Percentiles rank a stretch among this genome's conserved stretches.
phyloP scores from a whole-genome alignment of 2,797 vertebrate species.

The Emydoidea blandingii region DNA sequence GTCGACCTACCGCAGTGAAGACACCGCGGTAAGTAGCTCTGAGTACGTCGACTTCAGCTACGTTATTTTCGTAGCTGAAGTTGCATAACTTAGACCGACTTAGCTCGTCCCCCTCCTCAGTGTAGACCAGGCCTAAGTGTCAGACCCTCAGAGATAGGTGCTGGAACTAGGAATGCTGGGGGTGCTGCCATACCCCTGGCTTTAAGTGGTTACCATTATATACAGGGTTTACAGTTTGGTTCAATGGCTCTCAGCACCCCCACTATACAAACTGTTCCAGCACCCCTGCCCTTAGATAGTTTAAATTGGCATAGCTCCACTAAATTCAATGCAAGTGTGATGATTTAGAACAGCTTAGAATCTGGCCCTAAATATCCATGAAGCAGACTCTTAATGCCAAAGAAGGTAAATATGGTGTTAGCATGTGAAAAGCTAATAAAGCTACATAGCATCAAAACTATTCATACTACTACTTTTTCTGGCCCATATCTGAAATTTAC shows the following conservation, averaged over 20 bases:
- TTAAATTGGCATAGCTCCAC: background rate
- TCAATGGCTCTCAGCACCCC: no score
- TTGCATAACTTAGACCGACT: no score
- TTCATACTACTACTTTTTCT: rapidly evolving
- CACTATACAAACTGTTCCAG: no score
- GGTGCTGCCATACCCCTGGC: no score
- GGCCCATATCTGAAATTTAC: background rate
- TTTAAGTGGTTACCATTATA: no score
- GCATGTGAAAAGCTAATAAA: background rate
- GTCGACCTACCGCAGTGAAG: no score
- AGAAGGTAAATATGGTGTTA: background rate
- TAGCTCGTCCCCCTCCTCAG: no score
- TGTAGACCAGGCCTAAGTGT: background rate
- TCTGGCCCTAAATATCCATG: background rate
- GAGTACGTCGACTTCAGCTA: no score
- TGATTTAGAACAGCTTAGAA: background rate
- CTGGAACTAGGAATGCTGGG: no score
- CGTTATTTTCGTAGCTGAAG: background rate
- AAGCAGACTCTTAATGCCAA: background rate
- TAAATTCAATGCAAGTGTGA: background rate
- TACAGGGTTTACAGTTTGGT: no score
- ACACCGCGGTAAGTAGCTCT: no score
- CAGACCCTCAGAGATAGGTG: no score
- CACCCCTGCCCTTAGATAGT: background rate
- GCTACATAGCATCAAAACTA: background rate